Percentiles rank a stretch among this genome's conserved stretches.
Conservation (phyloP, 2,797 vertebrate genomes). For the Pygocentrus nattereri region DNA sequence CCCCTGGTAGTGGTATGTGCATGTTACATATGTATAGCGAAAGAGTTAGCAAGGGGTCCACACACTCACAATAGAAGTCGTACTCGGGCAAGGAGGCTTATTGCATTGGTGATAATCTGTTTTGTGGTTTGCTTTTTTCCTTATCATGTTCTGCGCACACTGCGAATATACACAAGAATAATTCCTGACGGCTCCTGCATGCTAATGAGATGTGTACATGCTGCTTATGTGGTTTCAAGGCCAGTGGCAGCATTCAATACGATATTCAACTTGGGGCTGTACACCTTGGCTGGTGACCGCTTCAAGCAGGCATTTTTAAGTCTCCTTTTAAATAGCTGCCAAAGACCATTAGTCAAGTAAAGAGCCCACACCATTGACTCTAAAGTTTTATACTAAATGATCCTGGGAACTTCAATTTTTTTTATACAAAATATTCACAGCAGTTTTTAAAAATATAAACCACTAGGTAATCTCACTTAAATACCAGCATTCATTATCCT, state of each 20-base stretch:
- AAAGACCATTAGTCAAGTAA: not conserved
- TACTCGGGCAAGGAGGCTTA: conserved; percentile 57
- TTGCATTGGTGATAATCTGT: conserved; percentile 67
- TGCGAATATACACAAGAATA: conserved; percentile 61
- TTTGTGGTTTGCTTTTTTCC: conserved; percentile 73
- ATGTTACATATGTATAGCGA: conserved; percentile 67
- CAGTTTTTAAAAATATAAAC: too few species aligned
- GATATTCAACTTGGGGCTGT: conserved; percentile 72
- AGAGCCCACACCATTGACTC: not conserved
- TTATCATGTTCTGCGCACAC: conserved; percentile 65
- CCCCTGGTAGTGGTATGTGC: conserved; percentile 68
- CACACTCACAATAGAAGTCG: conserved; percentile 16
- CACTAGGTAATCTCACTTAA: too few species aligned
- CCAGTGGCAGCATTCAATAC: conserved; percentile 74
- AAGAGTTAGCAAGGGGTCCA: conserved; percentile 60
- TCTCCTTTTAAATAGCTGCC: conserved; percentile 40
- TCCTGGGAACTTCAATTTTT: too few species aligned
- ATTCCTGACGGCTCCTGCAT: not conserved
- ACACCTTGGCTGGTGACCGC: conserved; percentile 69
- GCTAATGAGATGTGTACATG: conserved; percentile 29
- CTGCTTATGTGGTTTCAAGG: conserved; percentile 70
- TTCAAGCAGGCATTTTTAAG: conserved; percentile 66
- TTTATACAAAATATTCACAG: too few species aligned
- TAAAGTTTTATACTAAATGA: too few species aligned
- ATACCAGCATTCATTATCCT: not conserved